Evolutionary conservation across 2,797 vertebrate species (phyloP).

Genomic region (Selene dorsalis): DNA sequence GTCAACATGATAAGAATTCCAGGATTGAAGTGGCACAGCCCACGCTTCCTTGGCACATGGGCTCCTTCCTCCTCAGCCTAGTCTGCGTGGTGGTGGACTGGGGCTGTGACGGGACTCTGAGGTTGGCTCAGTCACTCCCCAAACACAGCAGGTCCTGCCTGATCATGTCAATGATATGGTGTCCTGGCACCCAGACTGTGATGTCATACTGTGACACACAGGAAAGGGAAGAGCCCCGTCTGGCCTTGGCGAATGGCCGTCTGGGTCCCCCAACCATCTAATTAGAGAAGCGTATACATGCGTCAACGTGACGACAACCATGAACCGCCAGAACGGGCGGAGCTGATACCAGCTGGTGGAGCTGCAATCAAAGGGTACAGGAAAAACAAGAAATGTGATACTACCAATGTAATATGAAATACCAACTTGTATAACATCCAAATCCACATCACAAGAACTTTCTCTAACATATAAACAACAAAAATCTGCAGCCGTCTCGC

Average conservation of each 20-base stretch:
- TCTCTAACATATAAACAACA: slow-evolving; percentile 44
- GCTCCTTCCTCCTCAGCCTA: slow-evolving; percentile 58
- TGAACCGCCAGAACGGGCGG: slow-evolving; percentile 63
- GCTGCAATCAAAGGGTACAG: slow-evolving; percentile 21
- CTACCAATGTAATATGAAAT: slow-evolving; percentile 30
- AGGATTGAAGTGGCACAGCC: slow-evolving; percentile 76
- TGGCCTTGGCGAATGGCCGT: slow-evolving; percentile 59
- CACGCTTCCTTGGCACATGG: slow-evolving; percentile 74
- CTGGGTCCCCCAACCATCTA: slow-evolving; percentile 70
- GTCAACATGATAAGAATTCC: slow-evolving; percentile 83
- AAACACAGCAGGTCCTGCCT: slow-evolving; percentile 60
- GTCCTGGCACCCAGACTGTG: slow-evolving; percentile 66
- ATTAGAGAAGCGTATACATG: slow-evolving; percentile 68
- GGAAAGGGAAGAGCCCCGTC: slow-evolving; percentile 70
- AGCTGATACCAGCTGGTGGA: slow-evolving; percentile 55
- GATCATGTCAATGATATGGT: slow-evolving; percentile 69
- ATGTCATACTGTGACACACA: slow-evolving; percentile 71
- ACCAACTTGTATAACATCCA: slow-evolving; percentile 27
- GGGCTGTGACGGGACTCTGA: slow-evolving; percentile 57
- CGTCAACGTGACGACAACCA: slow-evolving; percentile 71
- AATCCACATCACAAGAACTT: slow-evolving; percentile 45
- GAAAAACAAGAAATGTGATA: slow-evolving; percentile 32
- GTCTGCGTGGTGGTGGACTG: slow-evolving; percentile 50
- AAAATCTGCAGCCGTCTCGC: slow-evolving; percentile 48
- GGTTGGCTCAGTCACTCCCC: slow-evolving; percentile 63